These are phyloP conservation scores for Pangasius macronema DNA, from an alignment of 2,797 vertebrate species.

Conservation along the genomic window DNA sequence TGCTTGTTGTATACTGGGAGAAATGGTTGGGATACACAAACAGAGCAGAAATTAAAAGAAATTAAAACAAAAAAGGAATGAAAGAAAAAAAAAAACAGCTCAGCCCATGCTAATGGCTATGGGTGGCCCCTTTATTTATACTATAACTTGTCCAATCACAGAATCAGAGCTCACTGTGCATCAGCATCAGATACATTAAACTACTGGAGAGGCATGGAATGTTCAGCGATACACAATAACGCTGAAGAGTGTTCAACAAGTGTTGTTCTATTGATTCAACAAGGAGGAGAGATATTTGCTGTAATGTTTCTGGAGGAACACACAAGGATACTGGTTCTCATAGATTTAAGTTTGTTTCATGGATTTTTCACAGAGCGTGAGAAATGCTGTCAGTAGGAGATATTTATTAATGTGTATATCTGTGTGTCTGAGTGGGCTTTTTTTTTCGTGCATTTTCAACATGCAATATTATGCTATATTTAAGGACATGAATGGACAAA, in stretches of 20 bases:
- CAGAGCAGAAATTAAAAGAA: slow-evolving; percentile 57
- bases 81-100: slow-evolving; percentile 38
- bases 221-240: not conserved
- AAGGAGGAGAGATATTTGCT: not conserved
- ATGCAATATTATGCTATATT: not conserved
- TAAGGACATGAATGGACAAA: not conserved
- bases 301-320: not conserved
- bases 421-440: not conserved
- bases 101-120: slow-evolving; percentile 49
- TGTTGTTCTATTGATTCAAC: not conserved
- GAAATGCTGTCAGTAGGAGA: not conserved
- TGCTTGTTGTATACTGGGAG: slow-evolving; percentile 81
- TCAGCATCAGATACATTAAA: not conserved
- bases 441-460: not conserved
- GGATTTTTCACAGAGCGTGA: not conserved
- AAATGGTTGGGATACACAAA: slow-evolving; percentile 70
- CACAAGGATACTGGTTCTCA: not conserved
- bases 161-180: not conserved
- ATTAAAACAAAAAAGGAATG: slow-evolving; percentile 49
- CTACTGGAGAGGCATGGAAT: not conserved
- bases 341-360: not conserved
- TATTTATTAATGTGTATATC: not conserved
- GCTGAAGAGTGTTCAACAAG: not conserved
- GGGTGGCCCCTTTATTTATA: slow-evolving; percentile 31
- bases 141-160: slow-evolving; percentile 38